Conservation (phyloP, 2,113 vertebrate genomes). For the Onychorhynchus coronatus region DNA sequence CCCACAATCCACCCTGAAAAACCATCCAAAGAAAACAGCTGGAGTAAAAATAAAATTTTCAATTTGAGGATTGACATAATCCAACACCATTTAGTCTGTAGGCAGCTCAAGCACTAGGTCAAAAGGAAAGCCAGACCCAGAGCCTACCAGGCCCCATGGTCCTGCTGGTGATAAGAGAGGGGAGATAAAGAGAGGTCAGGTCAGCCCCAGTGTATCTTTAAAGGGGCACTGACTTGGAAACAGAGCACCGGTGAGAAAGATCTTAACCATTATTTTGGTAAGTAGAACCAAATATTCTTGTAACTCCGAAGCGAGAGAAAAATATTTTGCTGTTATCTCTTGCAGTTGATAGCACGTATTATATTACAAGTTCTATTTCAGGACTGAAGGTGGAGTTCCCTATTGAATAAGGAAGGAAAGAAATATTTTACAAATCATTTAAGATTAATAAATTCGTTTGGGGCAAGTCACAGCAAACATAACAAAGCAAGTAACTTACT, state of each 20-base stretch:
- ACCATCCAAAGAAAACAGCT: background rate
- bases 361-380: background rate
- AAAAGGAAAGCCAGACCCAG: background rate
- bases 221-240: background rate
- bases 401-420: background rate
- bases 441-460: background rate
- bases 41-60: background rate
- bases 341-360: background rate
- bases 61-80: background rate
- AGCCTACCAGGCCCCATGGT: background rate
- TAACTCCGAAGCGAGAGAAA: background rate
- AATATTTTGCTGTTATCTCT: slow-evolving; percentile 30
- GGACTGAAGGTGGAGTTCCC: slow-evolving; percentile 1
- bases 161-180: background rate
- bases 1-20: background rate
- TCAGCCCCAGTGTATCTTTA: background rate
- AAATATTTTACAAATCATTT: background rate
- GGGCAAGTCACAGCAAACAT: background rate
- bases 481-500: background rate
- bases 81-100: background rate
- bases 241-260: background rate
- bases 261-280: background rate
- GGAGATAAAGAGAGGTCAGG: slow-evolving; percentile 10
- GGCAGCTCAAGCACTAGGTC: background rate
- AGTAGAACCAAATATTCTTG: background rate